These are phyloP conservation scores for Zaprionus capensis DNA, from an alignment of 1,140 invertebrate species.

Conservation along the genomic window DNA sequence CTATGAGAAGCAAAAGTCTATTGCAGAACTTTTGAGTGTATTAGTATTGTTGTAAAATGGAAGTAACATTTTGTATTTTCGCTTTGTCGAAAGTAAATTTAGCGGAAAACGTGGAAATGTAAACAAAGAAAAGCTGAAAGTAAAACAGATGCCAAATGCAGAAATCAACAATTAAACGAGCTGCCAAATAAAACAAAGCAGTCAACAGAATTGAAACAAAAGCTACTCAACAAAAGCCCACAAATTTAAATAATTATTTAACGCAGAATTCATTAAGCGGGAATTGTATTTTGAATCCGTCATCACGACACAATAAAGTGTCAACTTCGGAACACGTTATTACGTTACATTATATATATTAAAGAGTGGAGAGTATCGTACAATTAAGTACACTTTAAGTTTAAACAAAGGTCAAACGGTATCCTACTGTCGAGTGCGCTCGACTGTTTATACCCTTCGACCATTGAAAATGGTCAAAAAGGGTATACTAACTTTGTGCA, in stretches of 20 bases:
- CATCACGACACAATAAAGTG: constrained; percentile 17
- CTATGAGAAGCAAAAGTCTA: no score
- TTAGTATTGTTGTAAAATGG: background rate
- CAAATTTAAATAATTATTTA: constrained; percentile 39
- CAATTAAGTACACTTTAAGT: no score
- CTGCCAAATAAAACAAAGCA: constrained; percentile 17
- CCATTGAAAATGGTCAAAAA: no score
- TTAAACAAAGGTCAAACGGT: no score
- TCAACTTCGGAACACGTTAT: background rate
- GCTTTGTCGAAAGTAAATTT: constrained; percentile 24
- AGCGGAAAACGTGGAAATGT: constrained; percentile 23
- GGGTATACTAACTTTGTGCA: no score
- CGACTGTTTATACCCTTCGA: no score
- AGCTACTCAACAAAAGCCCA: constrained; percentile 5
- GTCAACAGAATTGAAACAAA: constrained; percentile 19
- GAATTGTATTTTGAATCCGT: constrained; percentile 3
- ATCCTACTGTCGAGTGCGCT: no score
- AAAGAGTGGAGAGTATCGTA: no score
- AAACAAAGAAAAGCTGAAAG: constrained; percentile 19
- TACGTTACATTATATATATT: no score
- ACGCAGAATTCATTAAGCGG: constrained; percentile 21
- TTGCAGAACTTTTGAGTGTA: no score
- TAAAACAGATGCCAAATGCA: constrained; percentile 14
- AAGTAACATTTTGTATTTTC: background rate
- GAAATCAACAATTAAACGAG: constrained; percentile 18